Conservation (phyloP, 1,140 invertebrate species). For the Bombus vancouverensis region DNA sequence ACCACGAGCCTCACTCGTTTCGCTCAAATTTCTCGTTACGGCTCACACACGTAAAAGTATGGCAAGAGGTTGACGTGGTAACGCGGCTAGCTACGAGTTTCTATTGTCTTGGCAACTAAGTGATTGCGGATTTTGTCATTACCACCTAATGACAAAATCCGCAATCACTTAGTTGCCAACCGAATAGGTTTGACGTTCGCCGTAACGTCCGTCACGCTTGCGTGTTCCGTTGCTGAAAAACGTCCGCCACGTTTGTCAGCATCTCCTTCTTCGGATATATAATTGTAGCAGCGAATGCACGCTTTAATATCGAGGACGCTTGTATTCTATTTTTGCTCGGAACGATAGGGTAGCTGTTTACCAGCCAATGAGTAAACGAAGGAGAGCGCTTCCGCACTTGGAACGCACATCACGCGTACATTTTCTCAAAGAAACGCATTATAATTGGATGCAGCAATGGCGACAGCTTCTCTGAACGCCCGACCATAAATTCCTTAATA, state of each 20-base stretch:
- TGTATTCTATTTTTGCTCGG: slow-evolving; percentile 19
- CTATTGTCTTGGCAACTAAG: no score
- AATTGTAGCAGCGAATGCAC: neutral
- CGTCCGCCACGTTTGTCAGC: neutral
- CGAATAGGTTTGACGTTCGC: no score
- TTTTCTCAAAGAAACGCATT: neutral
- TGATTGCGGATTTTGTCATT: no score
- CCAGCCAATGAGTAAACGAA: slow-evolving; percentile 12
- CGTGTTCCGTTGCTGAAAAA: neutral
- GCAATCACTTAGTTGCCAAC: no score
- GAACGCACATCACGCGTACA: neutral
- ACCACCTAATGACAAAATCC: no score
- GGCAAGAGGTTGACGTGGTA: no score
- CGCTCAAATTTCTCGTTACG: no score
- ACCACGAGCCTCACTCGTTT: no score
- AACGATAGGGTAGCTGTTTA: slow-evolving; percentile 19
- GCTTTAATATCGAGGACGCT: slow-evolving; percentile 10
- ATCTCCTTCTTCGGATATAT: neutral
- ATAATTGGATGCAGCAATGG: neutral
- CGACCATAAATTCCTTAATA: neutral
- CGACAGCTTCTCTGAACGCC: neutral
- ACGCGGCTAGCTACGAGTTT: no score
- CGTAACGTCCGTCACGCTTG: no score
- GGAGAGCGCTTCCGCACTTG: neutral
- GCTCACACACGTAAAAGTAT: no score